Evolutionary conservation across 2,888 invertebrate species (phyloP).

Genomic region (Aleiodes alternator): DNA sequence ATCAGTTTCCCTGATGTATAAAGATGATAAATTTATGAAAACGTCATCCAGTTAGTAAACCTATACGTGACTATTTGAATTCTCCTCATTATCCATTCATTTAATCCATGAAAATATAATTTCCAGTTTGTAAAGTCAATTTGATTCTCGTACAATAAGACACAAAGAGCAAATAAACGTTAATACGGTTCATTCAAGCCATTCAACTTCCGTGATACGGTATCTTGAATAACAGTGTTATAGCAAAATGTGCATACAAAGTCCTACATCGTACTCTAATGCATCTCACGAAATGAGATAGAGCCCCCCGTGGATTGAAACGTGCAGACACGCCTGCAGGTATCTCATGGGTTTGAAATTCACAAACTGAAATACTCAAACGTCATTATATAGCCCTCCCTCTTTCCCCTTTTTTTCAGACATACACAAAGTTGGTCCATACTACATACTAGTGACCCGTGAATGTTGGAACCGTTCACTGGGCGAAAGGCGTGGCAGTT

Average conservation of each 20-base stretch:
- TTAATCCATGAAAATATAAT: constrained; percentile 16
- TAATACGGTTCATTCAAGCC: constrained; percentile 23
- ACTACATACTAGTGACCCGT: constrained; percentile 70
- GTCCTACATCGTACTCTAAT: constrained; percentile 30
- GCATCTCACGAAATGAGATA: constrained; percentile 36
- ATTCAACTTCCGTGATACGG: constrained; percentile 27
- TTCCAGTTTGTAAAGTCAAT: constrained; percentile 11
- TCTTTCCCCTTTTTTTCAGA: constrained; percentile 18
- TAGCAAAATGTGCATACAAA: background rate
- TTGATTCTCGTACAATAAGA: background rate
- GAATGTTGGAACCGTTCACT: constrained; percentile 71
- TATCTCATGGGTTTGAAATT: constrained; percentile 35
- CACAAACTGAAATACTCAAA: constrained; percentile 35
- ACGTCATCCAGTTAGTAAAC: background rate
- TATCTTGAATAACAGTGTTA: constrained; percentile 18
- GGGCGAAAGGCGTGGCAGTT: constrained; percentile 73
- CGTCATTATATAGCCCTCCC: constrained; percentile 13
- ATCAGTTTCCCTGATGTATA: background rate
- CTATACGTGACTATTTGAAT: constrained; percentile 16
- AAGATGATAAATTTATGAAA: constrained; percentile 6
- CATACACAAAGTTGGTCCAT: constrained; percentile 62
- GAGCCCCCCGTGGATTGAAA: constrained; percentile 34
- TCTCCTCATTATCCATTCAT: constrained; percentile 8
- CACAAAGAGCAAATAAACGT: constrained; percentile 20
- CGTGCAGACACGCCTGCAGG: constrained; percentile 46